Evolutionary conservation across 23 tunicate genomes (phyloP).

Genomic region (Clavelina lepadiformis): DNA sequence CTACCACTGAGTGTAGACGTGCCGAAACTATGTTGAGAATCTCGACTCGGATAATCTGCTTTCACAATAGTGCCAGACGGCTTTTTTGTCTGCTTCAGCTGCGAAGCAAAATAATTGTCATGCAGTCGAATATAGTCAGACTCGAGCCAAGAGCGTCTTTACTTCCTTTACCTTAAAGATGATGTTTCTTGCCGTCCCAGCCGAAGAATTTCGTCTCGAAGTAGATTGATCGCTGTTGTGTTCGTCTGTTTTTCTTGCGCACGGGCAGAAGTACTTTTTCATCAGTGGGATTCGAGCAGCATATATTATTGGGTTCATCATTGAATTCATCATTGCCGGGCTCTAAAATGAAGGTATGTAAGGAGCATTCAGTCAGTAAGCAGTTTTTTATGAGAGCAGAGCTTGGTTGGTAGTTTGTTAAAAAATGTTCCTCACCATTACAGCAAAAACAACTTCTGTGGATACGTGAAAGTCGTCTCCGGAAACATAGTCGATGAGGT

Average conservation of each 20-base stretch:
- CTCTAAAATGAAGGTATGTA: slow-evolving; percentile 11
- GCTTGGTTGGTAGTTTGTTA: not conserved
- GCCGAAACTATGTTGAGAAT: no score
- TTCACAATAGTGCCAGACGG: no score
- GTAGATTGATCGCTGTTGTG: not conserved
- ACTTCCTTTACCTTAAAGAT: not conserved
- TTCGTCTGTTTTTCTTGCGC: slow-evolving; percentile 19
- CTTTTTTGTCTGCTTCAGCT: no score
- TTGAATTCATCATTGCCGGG: slow-evolving; percentile 65
- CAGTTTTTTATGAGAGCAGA: no score
- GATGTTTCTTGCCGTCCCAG: not conserved
- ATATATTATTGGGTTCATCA: slow-evolving; percentile 72
- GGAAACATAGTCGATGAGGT: slow-evolving; percentile 46
- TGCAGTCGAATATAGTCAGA: no score
- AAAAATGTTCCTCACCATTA: not conserved
- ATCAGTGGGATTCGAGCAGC: slow-evolving; percentile 71
- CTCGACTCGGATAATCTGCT: no score
- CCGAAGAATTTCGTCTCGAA: not conserved
- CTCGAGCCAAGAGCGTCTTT: no score
- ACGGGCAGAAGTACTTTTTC: slow-evolving; percentile 44
- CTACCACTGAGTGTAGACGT: no score
- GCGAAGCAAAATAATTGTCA: no score
- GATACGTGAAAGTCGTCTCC: not conserved
- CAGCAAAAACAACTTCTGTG: not conserved
- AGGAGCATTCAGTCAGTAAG: not conserved